These are phyloP conservation scores for Dysidea cf. avara DNA, from an alignment of 37 sponge, comb jelly and placozoan genomes.

Conservation along the genomic window DNA sequence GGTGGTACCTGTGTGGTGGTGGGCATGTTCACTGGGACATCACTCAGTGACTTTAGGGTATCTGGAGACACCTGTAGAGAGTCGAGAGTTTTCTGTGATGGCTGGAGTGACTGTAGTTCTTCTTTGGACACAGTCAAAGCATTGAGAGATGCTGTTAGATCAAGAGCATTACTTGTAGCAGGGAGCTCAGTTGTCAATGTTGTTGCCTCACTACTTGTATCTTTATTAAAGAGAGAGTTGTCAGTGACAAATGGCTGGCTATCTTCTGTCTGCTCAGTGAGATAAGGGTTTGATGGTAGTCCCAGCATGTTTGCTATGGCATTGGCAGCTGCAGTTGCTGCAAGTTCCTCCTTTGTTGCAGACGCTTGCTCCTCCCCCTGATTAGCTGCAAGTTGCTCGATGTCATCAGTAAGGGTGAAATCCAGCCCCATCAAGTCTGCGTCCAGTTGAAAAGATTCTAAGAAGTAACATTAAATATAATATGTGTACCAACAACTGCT, in stretches of 20 bases:
- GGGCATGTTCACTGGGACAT: neutral
- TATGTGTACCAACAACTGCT: too few species aligned
- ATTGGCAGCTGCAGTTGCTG: conserved; percentile 14
- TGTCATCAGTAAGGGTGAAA: conserved; percentile 19
- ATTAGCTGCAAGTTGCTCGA: conserved; percentile 24
- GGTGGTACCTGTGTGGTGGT: neutral
- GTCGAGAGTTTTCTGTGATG: too few species aligned
- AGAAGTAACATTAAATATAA: too few species aligned
- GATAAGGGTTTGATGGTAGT: neutral
- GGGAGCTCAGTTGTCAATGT: too few species aligned
- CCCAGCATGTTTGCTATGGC: conserved; percentile 1
- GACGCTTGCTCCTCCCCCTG: conserved; percentile 19
- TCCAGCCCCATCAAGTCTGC: conserved; percentile 67
- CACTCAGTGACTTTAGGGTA: neutral
- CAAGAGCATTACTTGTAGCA: too few species aligned
- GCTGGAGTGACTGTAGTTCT: too few species aligned
- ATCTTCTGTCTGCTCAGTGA: neutral
- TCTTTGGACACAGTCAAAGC: too few species aligned
- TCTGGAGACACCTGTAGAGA: neutral
- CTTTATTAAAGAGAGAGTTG: too few species aligned
- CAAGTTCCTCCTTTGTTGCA: conserved; percentile 50
- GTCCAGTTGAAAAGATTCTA: conserved; percentile 20
- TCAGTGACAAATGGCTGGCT: too few species aligned
- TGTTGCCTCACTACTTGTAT: too few species aligned
- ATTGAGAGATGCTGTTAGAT: too few species aligned